Evolutionary conservation across 2,888 invertebrate genomes (phyloP), one percentile per base, ranked within the genome.

Genomic region (Mylabris sibirica): DNA sequence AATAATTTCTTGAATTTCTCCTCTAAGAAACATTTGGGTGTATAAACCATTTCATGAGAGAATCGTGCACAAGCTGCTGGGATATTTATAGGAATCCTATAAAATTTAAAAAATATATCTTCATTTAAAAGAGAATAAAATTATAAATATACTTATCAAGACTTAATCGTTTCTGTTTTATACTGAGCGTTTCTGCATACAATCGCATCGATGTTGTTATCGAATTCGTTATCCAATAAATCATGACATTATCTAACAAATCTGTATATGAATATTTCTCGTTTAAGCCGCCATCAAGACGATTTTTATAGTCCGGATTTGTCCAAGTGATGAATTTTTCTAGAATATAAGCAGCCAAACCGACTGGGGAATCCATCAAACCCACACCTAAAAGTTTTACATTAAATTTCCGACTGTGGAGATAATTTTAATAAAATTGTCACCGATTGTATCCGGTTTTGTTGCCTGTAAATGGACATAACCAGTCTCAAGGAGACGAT

Each of bases 241-340:
- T 84, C 92, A 94, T 94, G 0, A 96, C 82, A 77, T 94, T 93
- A 75, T 94, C 94, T 64, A 96, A 82, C 75, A 91, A 84, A 85
- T 93, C 82, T 86, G 94, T 92, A 85, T 93, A 11, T 77, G 90
- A 80, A 88, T 89, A 93, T 74, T 89, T 89, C 67, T 88, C 86
- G 0, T 86, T 85, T 0, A 95, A 83, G 1, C 91, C 92, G 6
- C 93, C 94, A 76, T 94, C 92, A 0, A 86, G 81, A 34, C 84
- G 82, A 35, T 84, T 78, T 60, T 83, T 84, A 80, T 87, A 87
- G 0, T 84, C 81, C 0, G 81, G 80, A 80, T 90, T 88, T 0
- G 93, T 93, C 91, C 93, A 92, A 0, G 90, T 89, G 12, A 91
- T 90, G 85, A 95, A 96, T 82, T 97, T 97, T 79, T 98, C 97